Percentiles rank a stretch among this genome's conserved stretches.
Conservation (phyloP, 2,888 invertebrate genomes). For the Cosmia trapezina region DNA sequence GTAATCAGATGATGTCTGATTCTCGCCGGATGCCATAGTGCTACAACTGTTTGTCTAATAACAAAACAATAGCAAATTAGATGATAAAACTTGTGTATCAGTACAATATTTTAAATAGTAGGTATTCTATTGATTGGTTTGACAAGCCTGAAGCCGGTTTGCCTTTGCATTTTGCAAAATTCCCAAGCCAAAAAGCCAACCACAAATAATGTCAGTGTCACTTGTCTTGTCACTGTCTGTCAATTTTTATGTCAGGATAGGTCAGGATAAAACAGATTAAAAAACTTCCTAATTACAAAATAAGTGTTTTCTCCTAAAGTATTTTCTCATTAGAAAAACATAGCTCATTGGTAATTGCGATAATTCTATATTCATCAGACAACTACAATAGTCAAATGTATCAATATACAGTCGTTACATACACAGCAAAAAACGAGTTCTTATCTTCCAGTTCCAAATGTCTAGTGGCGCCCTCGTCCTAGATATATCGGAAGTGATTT, state of each 20-base stretch:
- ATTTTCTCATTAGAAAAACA: background rate
- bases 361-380: background rate
- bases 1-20: slow-evolving; percentile 75
- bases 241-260: too few species aligned
- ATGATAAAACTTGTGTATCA: background rate
- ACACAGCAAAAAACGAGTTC: background rate
- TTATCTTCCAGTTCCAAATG: slow-evolving; percentile 9
- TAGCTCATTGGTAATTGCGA: background rate
- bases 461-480: slow-evolving; percentile 46
- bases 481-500: slow-evolving; percentile 1
- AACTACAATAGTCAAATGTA: background rate
- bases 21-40: slow-evolving; percentile 76
- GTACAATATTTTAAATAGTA: background rate
- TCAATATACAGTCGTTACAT: background rate
- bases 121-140: background rate
- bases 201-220: slow-evolving; percentile 1
- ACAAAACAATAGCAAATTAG: background rate
- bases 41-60: background rate
- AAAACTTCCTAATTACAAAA: slow-evolving; percentile 12
- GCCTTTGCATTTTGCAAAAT: background rate
- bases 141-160: slow-evolving; percentile 35
- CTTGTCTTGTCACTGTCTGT: background rate
- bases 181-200: background rate
- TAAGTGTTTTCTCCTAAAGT: too few species aligned
- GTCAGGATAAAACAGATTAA: slow-evolving; percentile 28